Evolutionary conservation across 1,140 invertebrate genomes (phyloP).

Genomic region (Bombus sylvicola): DNA sequence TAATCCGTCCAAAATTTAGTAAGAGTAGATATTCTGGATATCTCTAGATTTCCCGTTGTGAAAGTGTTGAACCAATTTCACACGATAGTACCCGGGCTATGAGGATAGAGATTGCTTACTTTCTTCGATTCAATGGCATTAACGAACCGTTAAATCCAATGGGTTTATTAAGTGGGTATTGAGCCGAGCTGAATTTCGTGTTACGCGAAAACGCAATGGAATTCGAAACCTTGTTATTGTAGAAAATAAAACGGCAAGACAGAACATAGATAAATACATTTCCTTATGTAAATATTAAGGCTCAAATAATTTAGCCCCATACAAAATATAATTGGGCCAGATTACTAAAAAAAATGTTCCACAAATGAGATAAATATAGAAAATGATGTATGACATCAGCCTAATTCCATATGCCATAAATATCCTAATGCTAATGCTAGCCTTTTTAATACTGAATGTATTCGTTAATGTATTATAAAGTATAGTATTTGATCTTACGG

Average conservation of each 20-base stretch:
- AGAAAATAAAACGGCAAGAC: background rate
- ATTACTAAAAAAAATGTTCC: background rate
- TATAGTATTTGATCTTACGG: too few species aligned
- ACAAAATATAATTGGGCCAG: too few species aligned
- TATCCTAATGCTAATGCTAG: too few species aligned
- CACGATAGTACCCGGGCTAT: too few species aligned
- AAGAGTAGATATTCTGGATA: background rate
- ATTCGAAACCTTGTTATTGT: background rate
- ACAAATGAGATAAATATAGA: background rate
- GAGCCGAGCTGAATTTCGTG: background rate
- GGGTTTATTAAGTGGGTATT: background rate
- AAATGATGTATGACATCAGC: too few species aligned
- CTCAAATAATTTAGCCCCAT: too few species aligned
- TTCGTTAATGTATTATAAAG: too few species aligned
- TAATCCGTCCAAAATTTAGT: background rate
- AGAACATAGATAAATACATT: background rate
- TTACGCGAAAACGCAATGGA: background rate
- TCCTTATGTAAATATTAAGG: too few species aligned
- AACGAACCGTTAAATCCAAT: constrained; percentile 14
- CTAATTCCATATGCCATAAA: too few species aligned
- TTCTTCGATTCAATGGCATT: constrained; percentile 8
- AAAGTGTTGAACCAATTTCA: constrained; percentile 16
- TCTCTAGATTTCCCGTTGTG: background rate
- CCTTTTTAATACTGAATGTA: too few species aligned
- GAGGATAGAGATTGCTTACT: background rate